Percentiles rank a stretch among this genome's conserved stretches.
phyloP scores from a whole-genome alignment of 2,113 vertebrate genomes.

The Equus quagga region DNA sequence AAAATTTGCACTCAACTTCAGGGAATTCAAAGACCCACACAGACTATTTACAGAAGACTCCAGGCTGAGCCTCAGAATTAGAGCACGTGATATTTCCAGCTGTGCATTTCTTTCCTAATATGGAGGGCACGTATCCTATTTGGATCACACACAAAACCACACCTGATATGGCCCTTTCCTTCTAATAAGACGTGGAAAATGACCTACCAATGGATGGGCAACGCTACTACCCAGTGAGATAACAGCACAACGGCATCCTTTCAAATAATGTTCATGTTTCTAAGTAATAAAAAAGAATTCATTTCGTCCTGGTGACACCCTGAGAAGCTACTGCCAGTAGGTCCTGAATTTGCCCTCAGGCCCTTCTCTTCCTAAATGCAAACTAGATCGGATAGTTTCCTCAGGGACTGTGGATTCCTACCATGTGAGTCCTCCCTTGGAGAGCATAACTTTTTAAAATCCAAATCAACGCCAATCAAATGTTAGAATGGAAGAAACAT shows the following conservation, averaged over 20 bases:
- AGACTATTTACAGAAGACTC: neutral
- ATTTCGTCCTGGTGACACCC: neutral
- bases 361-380: neutral
- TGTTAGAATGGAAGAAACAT: neutral
- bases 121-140: neutral
- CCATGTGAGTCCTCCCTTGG: neutral
- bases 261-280: neutral
- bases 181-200: neutral
- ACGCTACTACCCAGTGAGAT: neutral
- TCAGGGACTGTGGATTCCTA: neutral
- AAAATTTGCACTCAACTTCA: neutral
- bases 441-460: neutral
- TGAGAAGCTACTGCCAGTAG: neutral
- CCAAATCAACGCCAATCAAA: neutral
- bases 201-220: neutral
- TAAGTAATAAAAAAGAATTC: neutral
- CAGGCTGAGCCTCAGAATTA: neutral
- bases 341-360: neutral
- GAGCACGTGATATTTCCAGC: neutral
- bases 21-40: neutral
- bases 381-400: neutral
- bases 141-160: neutral
- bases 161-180: neutral
- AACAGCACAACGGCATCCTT: neutral
- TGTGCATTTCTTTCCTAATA: neutral